Percentiles rank a stretch among this genome's conserved stretches.
Evolutionary conservation across 2,888 invertebrate species (phyloP).

Genomic region (Epistrophe grossulariae): DNA sequence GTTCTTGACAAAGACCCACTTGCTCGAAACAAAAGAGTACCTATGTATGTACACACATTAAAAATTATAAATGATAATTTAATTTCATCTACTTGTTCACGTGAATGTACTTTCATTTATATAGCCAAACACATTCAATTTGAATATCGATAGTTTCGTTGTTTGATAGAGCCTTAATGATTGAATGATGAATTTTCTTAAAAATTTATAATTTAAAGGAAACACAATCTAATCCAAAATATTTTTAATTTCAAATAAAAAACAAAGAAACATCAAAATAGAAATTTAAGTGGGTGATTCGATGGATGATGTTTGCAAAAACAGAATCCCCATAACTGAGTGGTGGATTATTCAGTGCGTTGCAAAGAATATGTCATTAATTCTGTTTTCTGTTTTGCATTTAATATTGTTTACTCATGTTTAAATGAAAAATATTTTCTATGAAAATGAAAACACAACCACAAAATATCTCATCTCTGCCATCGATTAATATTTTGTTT

Average conservation of each 20-base stretch:
- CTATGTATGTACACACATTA: too few relatives aligned
- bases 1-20: too few relatives aligned
- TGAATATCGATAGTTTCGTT: too few relatives aligned
- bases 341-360: background rate
- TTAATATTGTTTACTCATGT: conserved; percentile 3
- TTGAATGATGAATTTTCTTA: too few relatives aligned
- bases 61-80: too few relatives aligned
- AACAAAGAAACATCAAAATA: background rate
- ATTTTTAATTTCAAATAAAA: background rate
- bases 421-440: background rate
- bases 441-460: background rate
- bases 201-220: background rate
- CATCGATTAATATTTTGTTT: background rate
- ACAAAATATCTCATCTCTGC: background rate
- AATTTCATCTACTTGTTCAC: too few relatives aligned
- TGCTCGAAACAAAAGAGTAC: too few relatives aligned
- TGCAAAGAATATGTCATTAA: background rate
- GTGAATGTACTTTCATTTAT: too few relatives aligned
- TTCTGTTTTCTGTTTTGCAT: conserved; percentile 3
- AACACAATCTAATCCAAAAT: background rate
- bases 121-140: too few relatives aligned
- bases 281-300: conserved; percentile 8
- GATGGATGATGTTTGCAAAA: conserved; percentile 43
- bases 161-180: too few relatives aligned
- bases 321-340: background rate